Base-by-base conservation (phyloP, 2,797 vertebrate genomes). In the Anguilla obscura region DNA sequence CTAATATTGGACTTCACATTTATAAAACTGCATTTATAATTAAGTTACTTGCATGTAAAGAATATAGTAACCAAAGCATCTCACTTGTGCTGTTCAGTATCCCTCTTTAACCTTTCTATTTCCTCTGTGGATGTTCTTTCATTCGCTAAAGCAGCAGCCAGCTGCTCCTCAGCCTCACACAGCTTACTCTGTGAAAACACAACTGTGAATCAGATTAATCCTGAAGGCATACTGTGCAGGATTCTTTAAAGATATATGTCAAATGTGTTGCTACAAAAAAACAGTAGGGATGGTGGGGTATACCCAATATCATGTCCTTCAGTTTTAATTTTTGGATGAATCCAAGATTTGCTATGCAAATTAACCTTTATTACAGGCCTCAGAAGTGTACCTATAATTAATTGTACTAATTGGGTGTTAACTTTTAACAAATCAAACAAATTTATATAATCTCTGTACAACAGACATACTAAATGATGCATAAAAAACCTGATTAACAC, bases 71-170 rank as follows among this genome's bases (percentile, higher is more conserved):
- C 33, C 14, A 88, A 14, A 45, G 30, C 18, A 60, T 90, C 93
- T 92, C 88, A 97, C 96, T 95, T 85, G 18, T 94, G 90, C 50
- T 94, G 90, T 54, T 71, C 79, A 12, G 94, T 86, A 80, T 94
- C 91, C 66, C 88, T 92, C 87, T 90, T 92, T 88, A 98, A 91
- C 86, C 93, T 91, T 90, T 94, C 88, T 90, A 96, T 91, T 88
- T 96, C 92, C 79, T 92, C 89, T 24, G 91, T 93, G 89, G 89
- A 93, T 89, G 95, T 93, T 85, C 94, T 89, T 87, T 97, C 96
- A 93, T 96, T 97, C 92, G 94, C 94, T 45, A 86, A 89, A 94
- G 95, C 93, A 89, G 80, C 90, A 84, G 91, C 93, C 92, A 99
- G 93, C 3, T 95, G 92, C 86, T 76, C 92, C 92, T 97, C 93